These are phyloP conservation scores for Ariopsis seemanni DNA, from an alignment of 2,113 vertebrate species.

Conservation along the genomic window DNA sequence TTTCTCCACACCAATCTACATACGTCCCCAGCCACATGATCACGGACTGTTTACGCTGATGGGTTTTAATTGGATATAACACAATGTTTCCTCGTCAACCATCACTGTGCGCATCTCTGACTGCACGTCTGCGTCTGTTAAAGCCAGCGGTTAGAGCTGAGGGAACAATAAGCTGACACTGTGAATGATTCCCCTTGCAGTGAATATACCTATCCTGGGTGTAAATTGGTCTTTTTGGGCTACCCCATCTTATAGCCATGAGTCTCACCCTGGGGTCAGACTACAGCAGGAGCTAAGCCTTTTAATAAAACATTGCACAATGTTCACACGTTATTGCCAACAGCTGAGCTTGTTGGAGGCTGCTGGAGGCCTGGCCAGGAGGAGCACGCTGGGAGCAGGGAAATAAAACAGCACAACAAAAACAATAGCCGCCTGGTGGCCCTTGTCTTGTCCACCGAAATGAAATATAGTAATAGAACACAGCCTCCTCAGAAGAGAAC, in stretches of 20 bases:
- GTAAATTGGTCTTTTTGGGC: constrained; percentile 57
- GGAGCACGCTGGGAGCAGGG: constrained; percentile 22
- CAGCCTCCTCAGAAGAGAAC: constrained; percentile 15
- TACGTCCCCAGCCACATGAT: constrained; percentile 47
- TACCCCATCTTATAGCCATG: constrained; percentile 46
- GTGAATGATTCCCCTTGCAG: constrained; percentile 55
- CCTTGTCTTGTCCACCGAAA: constrained; percentile 26
- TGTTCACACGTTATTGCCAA: constrained; percentile 44
- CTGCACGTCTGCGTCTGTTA: constrained; percentile 33
- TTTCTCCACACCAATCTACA: neutral
- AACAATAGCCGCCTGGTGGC: constrained; percentile 41
- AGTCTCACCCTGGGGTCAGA: constrained; percentile 49
- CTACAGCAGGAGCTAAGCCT: constrained; percentile 42
- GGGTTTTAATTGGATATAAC: no score
- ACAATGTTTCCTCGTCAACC: neutral
- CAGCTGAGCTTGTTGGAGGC: constrained; percentile 12
- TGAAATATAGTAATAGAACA: constrained; percentile 37
- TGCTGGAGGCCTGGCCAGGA: constrained; percentile 18
- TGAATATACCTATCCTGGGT: constrained; percentile 54
- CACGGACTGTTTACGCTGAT: constrained; percentile 19
- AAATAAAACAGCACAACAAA: constrained; percentile 26
- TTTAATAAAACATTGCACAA: constrained; percentile 58
- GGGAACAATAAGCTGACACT: constrained; percentile 45
- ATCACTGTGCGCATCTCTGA: constrained; percentile 10
- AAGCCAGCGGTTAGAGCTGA: constrained; percentile 34